These are phyloP conservation scores for Lates calcarifer DNA, from an alignment of 2,113 vertebrate genomes.

Conservation along the genomic window DNA sequence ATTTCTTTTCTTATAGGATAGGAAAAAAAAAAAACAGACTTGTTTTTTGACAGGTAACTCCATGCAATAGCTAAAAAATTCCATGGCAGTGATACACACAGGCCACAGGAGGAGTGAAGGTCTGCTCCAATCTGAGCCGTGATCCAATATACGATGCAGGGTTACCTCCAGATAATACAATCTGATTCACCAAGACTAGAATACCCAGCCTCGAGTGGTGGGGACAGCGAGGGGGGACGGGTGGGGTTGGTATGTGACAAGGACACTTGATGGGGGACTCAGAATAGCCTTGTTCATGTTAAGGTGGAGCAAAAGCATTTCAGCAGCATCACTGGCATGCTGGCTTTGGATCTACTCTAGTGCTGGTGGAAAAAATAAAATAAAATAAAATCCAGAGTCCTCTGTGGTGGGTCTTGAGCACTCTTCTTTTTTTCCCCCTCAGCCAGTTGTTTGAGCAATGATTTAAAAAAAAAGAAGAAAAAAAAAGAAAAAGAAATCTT, in stretches of 20 bases:
- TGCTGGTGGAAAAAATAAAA: conserved; percentile 25
- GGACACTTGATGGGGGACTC: conserved; percentile 41
- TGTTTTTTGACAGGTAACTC: conserved; percentile 61
- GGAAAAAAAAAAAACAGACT: not conserved
- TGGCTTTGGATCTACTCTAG: conserved; percentile 30
- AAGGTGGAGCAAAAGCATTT: conserved; percentile 56
- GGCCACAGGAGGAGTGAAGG: conserved; percentile 64
- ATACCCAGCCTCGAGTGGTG: conserved; percentile 26
- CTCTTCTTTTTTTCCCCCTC: conserved; percentile 10
- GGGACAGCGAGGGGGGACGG: not conserved
- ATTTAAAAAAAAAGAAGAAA: too few relatives aligned
- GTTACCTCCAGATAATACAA: conserved; percentile 71
- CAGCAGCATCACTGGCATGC: conserved; percentile 43
- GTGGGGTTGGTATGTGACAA: conserved; percentile 24
- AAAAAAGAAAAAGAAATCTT: too few relatives aligned
- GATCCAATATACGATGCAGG: conserved; percentile 49
- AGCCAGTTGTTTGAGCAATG: conserved; percentile 55
- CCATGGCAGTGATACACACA: conserved; percentile 62
- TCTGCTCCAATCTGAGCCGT: conserved; percentile 23
- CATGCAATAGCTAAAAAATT: conserved; percentile 54
- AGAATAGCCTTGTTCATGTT: conserved; percentile 59
- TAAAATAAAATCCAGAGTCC: not conserved
- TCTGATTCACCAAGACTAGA: conserved; percentile 45
- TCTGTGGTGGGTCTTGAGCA: conserved; percentile 31
- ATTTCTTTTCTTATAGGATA: conserved; percentile 50